Percentiles rank a stretch among this genome's conserved stretches.
phyloP scores from a whole-genome alignment of 2,797 vertebrate genomes.

The Perodicticus potto region DNA sequence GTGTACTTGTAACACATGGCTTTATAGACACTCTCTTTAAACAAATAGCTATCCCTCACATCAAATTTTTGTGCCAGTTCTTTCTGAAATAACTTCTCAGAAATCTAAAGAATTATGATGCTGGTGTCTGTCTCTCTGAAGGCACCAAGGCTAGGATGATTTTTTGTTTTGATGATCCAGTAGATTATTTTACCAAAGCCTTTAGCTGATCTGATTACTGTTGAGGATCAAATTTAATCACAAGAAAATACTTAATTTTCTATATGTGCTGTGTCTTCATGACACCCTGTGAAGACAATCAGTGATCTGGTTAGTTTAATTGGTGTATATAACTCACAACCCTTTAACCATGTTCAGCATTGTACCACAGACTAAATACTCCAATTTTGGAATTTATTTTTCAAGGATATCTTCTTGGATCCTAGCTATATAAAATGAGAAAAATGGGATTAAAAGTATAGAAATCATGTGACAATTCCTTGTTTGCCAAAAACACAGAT shows the following conservation, averaged over 20 bases:
- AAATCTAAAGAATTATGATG: not conserved
- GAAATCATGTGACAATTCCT: not conserved
- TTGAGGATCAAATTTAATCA: not conserved
- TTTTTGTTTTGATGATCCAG: not conserved
- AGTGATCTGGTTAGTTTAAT: not conserved
- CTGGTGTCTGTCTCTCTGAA: not conserved
- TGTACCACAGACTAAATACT: not conserved
- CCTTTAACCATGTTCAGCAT: not conserved
- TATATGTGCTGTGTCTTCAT: not conserved
- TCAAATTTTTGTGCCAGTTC: not conserved
- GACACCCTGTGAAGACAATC: not conserved
- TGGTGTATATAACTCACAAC: not conserved
- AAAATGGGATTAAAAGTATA: not conserved
- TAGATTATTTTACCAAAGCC: not conserved
- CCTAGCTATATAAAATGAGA: not conserved
- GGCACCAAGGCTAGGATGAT: not conserved
- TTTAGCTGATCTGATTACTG: not conserved
- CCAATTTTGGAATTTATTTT: not conserved
- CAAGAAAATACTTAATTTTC: slow-evolving; percentile 26
- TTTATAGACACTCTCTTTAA: slow-evolving; percentile 5
- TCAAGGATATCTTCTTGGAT: not conserved
- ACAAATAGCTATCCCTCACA: not conserved
- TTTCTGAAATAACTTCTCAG: slow-evolving; percentile 13
- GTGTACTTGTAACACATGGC: not conserved
- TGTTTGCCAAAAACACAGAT: not conserved